Evolutionary conservation across 2,888 invertebrate species (phyloP), one percentile per base, ranked within the genome.

Genomic region (Amphipyra tragopoginis): DNA sequence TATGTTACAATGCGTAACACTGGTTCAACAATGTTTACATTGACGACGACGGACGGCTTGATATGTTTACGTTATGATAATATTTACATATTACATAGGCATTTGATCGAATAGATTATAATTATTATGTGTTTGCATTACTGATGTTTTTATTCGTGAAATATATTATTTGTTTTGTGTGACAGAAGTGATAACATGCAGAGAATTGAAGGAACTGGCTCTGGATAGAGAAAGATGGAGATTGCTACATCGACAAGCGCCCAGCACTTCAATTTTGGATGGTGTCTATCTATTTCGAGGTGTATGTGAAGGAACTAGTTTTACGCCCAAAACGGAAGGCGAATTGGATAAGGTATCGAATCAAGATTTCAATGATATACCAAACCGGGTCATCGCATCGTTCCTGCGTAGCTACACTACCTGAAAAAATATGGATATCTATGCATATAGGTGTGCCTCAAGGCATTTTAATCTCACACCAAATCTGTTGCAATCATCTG

Each of bases 1-100:
- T 67, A 42, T 15, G 10, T 42, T 2, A 43, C 1, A 11, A 21
- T 43, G 4, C 10, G n/a, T n/a, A n/a, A n/a, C n/a, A n/a, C n/a
- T n/a, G n/a, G n/a, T n/a, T n/a, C n/a, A n/a, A n/a, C n/a, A n/a
- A 68, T 68, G 69, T 74, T 68, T 74, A 39, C 67, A 67, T 48
- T 68, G 67, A 57, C 49, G 39, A 47, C 50, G 39, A 49, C 33
- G 36, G 61, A 48, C 47, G 14, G 44, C 42, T 29, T 58, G 50
- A 67, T 51, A 51, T 67, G 60, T 48, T 43, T 48, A 42, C 59
- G 60, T 48, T 48, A 43, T 74, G 40, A 74, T 60, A 68, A 75
- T 69, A 68, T 74, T 74, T 68, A 36, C 15, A 44, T 69, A 50
- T 45, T 60, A 60, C 62, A 39, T 6, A 45, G 36, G 49, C 45